Base-by-base conservation (phyloP, 2,797 vertebrate species). In the Anguilla pacifica region DNA sequence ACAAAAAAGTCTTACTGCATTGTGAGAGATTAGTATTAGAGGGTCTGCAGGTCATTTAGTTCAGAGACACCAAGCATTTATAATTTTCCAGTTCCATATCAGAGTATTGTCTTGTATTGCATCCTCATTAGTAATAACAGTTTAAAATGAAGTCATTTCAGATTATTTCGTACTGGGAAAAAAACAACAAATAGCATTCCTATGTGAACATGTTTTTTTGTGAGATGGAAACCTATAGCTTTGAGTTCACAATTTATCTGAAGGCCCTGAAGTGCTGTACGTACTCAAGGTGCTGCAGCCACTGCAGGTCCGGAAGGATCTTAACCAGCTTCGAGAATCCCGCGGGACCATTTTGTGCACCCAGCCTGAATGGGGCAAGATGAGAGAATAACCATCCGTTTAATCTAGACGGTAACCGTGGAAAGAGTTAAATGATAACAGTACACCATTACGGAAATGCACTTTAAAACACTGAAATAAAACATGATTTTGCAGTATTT, bases 261-360 rank as follows among this genome's bases (percentile, higher is more conserved):
- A 25, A 25, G 22, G n/a, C 64, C n/a, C 19, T n/a, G 35, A 35
- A 72, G 31, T 74, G 70, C 6, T 22, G 0, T 83, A 95, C 97
- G 97, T 90, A 99, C 98, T 99, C 98, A 87, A 99, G 94, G 86
- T 98, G 97, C 85, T 95, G 96, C 25, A 99, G 96, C 70, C 96
- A 96, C 0, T 95, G 94, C 84, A 99, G 96, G 1, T 95, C 95
- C 3, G 96, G 95, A 11, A 99, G 96, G 87, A 97, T 94, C 87
- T 93, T 94, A 89, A 95, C 96, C 0, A 99, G 95, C 79, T 92
- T 96, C 51, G 94, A 94, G 89, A 99, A 95, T 86, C 95, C 96
- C 85, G 94, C 93, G 15, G 96, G 95, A 70, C 97, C 96, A 2
- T 93, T 93, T n/a, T 90, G 90, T 9, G 96, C 96, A 64, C 97